Base-by-base conservation (phyloP, 2,113 vertebrate genomes). In the Alethe diademata region DNA sequence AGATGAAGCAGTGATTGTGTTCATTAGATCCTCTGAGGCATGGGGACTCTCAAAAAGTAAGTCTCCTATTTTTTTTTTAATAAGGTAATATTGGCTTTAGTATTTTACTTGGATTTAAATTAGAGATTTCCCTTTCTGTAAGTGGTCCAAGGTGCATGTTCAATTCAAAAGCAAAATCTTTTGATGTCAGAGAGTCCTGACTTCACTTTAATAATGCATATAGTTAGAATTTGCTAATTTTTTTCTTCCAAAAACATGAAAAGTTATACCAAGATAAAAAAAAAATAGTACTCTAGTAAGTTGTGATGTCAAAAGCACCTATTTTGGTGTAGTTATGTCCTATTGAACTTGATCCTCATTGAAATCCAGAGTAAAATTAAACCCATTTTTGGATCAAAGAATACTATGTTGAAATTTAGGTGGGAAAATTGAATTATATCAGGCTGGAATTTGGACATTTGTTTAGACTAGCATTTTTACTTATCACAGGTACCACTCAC, bases 391-490 rank as follows among this genome's bases (percentile, higher is more conserved):
- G 19, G 17, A 51, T 70, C 16, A 12, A 81, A 70, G 19, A 80
- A 40, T 43, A 47, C 10, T 4, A 2, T 18, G 5, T 20, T 66
- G 47, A 47, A 83, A 58, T 83, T 53, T 82, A 76, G 35, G 11
- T 23, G 73, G 26, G 56, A 50, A 13, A 35, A 58, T 9, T 75
- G 15, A 86, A 72, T 62, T 86, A 50, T 29, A 61, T 51, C n/a
- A 75, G 13, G 35, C 20, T 82, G 78, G 66, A 91, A 92, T 90
- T 51, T 56, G 23, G 50, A 85, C 42, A 31, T 69, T 70, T 92
- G 71, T 90, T 95, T 91, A 88, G 81, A 58, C 78, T 91, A 93
- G 11, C 24, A 66, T 70, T 95, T 94, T 57, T 94, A n/a, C 92
- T 96, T 95, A 96, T 95, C 90, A 56, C 35, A n/a, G 15, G 51